These are phyloP conservation scores for Hylaeus volcanicus DNA, from an alignment of 1,140 invertebrate genomes.

Conservation along the genomic window DNA sequence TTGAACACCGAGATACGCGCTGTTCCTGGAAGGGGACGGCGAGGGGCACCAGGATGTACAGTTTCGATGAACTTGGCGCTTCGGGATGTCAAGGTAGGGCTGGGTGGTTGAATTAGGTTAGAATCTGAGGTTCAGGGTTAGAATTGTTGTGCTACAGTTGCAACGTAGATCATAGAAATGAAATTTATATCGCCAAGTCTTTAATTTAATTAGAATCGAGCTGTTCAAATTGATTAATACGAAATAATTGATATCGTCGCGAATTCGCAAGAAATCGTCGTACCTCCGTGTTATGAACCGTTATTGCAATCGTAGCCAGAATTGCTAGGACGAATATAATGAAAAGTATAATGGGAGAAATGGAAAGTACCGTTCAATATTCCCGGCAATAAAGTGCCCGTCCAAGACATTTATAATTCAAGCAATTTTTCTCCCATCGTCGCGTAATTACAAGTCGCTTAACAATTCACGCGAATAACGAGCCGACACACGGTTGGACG, in stretches of 20 bases:
- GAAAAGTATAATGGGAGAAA: neutral
- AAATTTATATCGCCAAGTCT: neutral
- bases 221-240: neutral
- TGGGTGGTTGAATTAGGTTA: neutral
- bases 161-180: no score
- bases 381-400: neutral
- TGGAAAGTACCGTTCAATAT: neutral
- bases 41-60: neutral
- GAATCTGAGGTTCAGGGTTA: neutral
- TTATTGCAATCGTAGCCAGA: neutral
- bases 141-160: no score
- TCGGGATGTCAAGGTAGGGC: neutral
- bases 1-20: neutral
- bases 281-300: neutral
- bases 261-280: neutral
- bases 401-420: neutral
- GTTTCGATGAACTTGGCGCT: neutral
- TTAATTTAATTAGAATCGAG: no score
- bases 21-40: neutral
- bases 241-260: neutral
- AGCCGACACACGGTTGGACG: neutral
- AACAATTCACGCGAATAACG: constrained; percentile 12
- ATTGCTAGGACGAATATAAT: neutral
- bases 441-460: neutral
- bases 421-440: neutral